Evolutionary conservation across 2,797 vertebrate genomes (phyloP), one percentile per base, ranked within the genome.

Genomic region (Macroramphosus scolopax): DNA sequence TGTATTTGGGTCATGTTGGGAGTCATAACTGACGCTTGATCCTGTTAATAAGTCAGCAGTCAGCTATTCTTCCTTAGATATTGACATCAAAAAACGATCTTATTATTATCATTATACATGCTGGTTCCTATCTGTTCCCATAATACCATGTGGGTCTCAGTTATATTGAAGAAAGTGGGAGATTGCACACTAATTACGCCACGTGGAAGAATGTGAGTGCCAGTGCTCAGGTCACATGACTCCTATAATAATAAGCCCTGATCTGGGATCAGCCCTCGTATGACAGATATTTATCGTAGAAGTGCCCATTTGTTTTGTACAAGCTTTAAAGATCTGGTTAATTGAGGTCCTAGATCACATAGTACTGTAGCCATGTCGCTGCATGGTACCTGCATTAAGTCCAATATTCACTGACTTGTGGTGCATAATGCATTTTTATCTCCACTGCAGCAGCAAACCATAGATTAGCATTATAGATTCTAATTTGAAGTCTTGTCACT

Each of bases 391-490:
- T 70, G 55, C 22, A 35, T 46, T 63, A 42, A 49, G 39, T 68
- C 59, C 52, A 54, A 22, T 57, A 61, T 25, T 62, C 54, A 45
- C 51, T 62, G 71, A 73, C 68, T 60, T 59, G 50, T 52, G 53
- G 39, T 54, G 62, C 63, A 63, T 79, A 83, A 79, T 77, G 66
- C 51, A 68, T 81, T 78, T 81, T 73, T 77, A 89, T 91, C 88
- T 91, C 87, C 80, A 70, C 80, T 49, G 87, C 85, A 86, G 86
- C 87, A 90, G 78, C 63, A 80, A 68, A 65, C 77, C 72, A 77
- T 88, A 88, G 85, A 93, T 95, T 95, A 94, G 92, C 91, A 92
- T 93, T 95, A 94, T 92, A 94, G 94, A 94, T 95, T 95, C 92
- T 94, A 95, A 95, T 94, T 92, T 94, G 90, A 93, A 95, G 91